These are phyloP conservation scores for Copidosoma aretas DNA, from an alignment of 2,888 invertebrate genomes.

Conservation along the genomic window DNA sequence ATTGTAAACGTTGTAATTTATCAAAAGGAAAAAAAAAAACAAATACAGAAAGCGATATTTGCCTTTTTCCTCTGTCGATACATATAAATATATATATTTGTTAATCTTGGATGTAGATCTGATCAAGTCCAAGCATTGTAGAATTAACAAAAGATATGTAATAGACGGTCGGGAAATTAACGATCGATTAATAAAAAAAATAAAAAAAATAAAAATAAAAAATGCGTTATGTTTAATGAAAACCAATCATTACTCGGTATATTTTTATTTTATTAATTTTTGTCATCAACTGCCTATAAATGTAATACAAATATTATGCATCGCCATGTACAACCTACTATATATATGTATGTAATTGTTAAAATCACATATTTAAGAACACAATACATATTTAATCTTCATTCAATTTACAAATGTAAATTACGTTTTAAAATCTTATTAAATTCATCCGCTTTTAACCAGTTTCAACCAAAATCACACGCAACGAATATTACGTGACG, in stretches of 20 bases:
- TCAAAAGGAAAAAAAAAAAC: conserved; percentile 16
- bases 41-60: conserved; percentile 33
- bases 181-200: conserved; percentile 33
- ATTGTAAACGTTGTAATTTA: conserved; percentile 38
- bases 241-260: conserved; percentile 14
- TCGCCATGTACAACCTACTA: neutral
- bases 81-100: conserved; percentile 27
- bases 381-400: too few species aligned
- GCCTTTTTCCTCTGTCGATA: conserved; percentile 42
- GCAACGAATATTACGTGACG: too few species aligned
- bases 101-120: conserved; percentile 38
- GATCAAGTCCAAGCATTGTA: conserved; percentile 39
- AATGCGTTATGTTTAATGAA: conserved; percentile 43
- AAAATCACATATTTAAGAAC: conserved; percentile 18
- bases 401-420: too few species aligned
- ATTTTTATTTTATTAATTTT: conserved; percentile 19
- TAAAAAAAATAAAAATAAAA: conserved; percentile 19
- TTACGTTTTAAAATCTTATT: too few species aligned
- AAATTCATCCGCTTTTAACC: too few species aligned
- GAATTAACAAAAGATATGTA: conserved; percentile 41
- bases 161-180: conserved; percentile 35
- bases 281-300: conserved; percentile 21
- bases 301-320: conserved; percentile 15
- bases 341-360: conserved; percentile 15
- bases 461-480: too few species aligned